Evolutionary conservation across 2,888 invertebrate species (phyloP), one percentile per base, ranked within the genome.

Genomic region (Drosophila ochracea): DNA sequence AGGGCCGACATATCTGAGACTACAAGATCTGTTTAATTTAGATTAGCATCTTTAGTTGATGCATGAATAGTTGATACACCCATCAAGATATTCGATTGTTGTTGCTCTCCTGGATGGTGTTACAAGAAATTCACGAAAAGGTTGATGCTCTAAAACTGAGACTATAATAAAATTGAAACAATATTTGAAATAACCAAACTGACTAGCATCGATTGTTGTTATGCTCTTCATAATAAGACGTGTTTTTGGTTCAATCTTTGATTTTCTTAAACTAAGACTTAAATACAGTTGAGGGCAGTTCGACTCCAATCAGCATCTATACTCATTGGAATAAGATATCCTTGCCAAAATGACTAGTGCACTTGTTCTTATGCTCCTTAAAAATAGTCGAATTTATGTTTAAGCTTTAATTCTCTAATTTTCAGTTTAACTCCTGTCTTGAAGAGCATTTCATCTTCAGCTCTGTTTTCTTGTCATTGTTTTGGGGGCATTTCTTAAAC

Each of bases 401-500:
- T 2, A 37, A 25, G 30, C 13, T 21, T 21, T 21, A 21, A 4
- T 21, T 47, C 1, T 4, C 16, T 25, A n/a, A n/a, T n/a, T 28
- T 21, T 3, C 21, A 55, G 54, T 37, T 55, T 10, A 21, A 10
- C 19, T 33, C 4, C 5, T 2, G 9, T 2, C 54, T 25, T 25
- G 9, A 50, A 50, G 60, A 9, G 28, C 13, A 50, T 35, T 28
- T 35, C 21, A 37, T n/a, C 49, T 13, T 60, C 16, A 35, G n/a
- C 1, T 31, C 43, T 53, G 33, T 28, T 37, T 47, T 50, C 37
- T 33, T 28, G 21, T n/a, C 50, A 39, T 39, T 30, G 25, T 43
- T 60, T 57, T 60, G 31, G n/a, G 49, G 31, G 35, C 67, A 64
- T 59, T 58, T 52, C 43, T 57, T 21, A 67, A 62, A 28, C 31